Base-by-base conservation (phyloP, 2,888 invertebrate genomes). In the Pseudococcus longispinus region DNA sequence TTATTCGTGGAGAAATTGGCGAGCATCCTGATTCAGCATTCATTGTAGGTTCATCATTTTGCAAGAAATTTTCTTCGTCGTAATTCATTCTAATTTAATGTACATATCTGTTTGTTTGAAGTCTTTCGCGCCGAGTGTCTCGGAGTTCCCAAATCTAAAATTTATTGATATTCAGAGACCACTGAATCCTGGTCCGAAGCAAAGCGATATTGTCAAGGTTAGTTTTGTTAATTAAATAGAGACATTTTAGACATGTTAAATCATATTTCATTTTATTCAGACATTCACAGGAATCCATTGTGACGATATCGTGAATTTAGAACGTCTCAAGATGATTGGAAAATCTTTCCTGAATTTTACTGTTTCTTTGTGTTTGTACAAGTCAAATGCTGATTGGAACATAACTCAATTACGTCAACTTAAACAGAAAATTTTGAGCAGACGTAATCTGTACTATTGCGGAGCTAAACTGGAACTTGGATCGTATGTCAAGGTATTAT, bases 301-400 rank as follows among this genome's bases (percentile, higher is more conserved):
- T 0, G 92, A 94, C 88, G 97, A 98, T 89, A 92, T 93, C 4
- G 94, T 97, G 88, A 93, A 96, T 90, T 91, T 96, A 89, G 98
- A 98, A 90, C 92, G 97, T 1, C 91, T 95, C 18, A 97, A 98
- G 91, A 96, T 96, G 0, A 92, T 98, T 6, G 98, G 98, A 0
- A 97, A 98, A 90, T 95, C 97, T 0, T 96, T 95, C 90, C 91
- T 98, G 11, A 98, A 98, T 91, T 95, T 94, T 89, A 93, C 95
- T 1, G 92, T 93, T 1, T 95, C 95, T 0, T 91, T 96, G 2
- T 96, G 93, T 90, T 91, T 97, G 29, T 95, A 93, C 90, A 93
- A 94, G 89, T 92, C 92, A 87, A 96, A 94, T 90, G 93, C 94
- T 0, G 90, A 91, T 0, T 93, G 93, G 65, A 93, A 94, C 89